Conservation (phyloP, 2,113 vertebrate species). For the Syngnathoides biaculeatus region DNA sequence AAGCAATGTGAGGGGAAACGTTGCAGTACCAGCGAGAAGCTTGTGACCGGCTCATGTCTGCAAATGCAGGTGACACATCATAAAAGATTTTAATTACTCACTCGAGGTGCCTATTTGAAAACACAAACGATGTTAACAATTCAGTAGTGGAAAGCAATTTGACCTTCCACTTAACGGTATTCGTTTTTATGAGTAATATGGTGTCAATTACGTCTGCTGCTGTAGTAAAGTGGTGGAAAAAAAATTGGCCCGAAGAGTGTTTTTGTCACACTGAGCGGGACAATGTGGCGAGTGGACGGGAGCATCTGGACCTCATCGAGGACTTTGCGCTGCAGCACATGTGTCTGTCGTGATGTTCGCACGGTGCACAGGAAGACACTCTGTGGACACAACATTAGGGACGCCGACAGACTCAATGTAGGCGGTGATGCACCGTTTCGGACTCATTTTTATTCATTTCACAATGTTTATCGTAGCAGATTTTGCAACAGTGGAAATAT, state of each 20-base stretch:
- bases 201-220: background rate
- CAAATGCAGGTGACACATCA: constrained; percentile 34
- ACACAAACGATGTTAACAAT: constrained; percentile 32
- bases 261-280: constrained; percentile 9
- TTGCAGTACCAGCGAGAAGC: constrained; percentile 25
- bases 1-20: constrained; percentile 4
- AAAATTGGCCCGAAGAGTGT: constrained; percentile 3
- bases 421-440: too few relatives aligned
- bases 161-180: background rate
- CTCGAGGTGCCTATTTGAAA: constrained; percentile 15
- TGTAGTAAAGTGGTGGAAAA: constrained; percentile 1
- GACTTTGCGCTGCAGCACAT: constrained; percentile 7
- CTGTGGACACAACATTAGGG: background rate
- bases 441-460: too few relatives aligned
- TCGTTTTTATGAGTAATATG: constrained; percentile 2
- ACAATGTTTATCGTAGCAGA: too few relatives aligned
- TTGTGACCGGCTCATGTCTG: constrained; percentile 20
- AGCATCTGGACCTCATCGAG: constrained; percentile 4
- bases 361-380: constrained; percentile 1
- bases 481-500: too few relatives aligned
- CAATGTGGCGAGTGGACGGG: constrained; percentile 3
- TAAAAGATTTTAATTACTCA: constrained; percentile 36
- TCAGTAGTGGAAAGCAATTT: background rate
- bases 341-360: constrained; percentile 7
- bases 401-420: background rate